phyloP scores from a whole-genome alignment of 2,888 invertebrate genomes.

The Polydrusus pterygomalis region DNA sequence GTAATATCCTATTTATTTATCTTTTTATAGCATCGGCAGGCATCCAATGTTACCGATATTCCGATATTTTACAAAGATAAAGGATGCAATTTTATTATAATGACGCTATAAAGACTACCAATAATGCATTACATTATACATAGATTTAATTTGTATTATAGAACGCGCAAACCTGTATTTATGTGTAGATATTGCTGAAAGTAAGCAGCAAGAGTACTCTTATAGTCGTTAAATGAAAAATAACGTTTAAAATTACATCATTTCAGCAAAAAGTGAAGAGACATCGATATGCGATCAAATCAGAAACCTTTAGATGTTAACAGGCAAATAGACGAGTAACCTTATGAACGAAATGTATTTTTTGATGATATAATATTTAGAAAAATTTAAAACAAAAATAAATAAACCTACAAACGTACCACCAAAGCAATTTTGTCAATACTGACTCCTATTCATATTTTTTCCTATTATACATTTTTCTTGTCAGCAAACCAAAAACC shows the following conservation, averaged over 20 bases:
- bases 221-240: neutral
- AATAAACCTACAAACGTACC: too few relatives aligned
- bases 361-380: too few relatives aligned
- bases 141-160: conserved; percentile 14
- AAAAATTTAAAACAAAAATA: too few relatives aligned
- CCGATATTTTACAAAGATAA: conserved; percentile 27
- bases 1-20: conserved; percentile 21
- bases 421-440: too few relatives aligned
- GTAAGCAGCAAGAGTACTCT: neutral
- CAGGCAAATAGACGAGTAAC: conserved; percentile 4
- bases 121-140: conserved; percentile 8
- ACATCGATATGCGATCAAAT: neutral
- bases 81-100: conserved; percentile 20
- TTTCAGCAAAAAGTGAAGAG: neutral
- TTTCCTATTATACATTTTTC: too few relatives aligned
- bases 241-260: neutral
- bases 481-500: too few relatives aligned
- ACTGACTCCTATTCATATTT: too few relatives aligned
- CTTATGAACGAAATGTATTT: neutral
- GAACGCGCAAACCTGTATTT: neutral
- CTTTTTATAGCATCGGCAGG: conserved; percentile 22
- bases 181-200: neutral
- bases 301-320: neutral
- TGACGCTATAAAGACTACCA: conserved; percentile 2
- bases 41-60: conserved; percentile 27